A percentile compares a stretch with the other conserved stretches of the same genome.
These are phyloP conservation scores for Emys orbicularis DNA, from an alignment of 2,797 vertebrate genomes.

Conservation along the genomic window DNA sequence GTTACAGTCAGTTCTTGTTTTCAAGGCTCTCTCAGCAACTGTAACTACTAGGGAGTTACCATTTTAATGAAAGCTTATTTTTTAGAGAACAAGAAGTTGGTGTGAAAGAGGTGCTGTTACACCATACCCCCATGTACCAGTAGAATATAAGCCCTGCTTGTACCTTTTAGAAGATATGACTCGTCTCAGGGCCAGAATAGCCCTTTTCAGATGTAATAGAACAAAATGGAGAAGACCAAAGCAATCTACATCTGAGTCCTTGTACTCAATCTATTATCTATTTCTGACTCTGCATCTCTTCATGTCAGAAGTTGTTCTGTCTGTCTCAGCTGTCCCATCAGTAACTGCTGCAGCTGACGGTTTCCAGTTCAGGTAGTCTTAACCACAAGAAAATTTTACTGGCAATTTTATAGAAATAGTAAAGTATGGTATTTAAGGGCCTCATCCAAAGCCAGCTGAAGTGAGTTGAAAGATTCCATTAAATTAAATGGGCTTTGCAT, in stretches of 20 bases:
- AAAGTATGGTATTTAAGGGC: neutral
- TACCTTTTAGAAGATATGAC: neutral
- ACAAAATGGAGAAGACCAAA: neutral
- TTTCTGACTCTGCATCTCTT: neutral
- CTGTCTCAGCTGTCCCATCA: neutral
- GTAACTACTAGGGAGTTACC: too few species aligned
- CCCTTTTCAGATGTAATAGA: neutral
- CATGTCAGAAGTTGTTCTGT: neutral
- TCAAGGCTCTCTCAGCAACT: too few species aligned
- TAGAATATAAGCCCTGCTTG: neutral
- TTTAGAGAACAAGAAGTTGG: too few species aligned
- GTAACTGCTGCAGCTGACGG: neutral
- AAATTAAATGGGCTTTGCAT: neutral
- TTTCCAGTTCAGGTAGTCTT: neutral
- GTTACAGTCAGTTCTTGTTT: too few species aligned
- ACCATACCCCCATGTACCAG: neutral
- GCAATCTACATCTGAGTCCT: neutral
- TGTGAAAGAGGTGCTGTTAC: neutral
- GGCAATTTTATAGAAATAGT: neutral
- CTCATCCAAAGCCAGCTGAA: neutral
- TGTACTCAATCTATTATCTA: rapidly evolving
- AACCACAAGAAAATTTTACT: neutral
- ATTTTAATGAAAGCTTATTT: too few species aligned
- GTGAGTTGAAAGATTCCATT: neutral
- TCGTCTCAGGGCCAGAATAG: neutral